Evolutionary conservation across 2,888 invertebrate genomes (phyloP), one percentile per base, ranked within the genome.

Genomic region (Phlogophora meticulosa): DNA sequence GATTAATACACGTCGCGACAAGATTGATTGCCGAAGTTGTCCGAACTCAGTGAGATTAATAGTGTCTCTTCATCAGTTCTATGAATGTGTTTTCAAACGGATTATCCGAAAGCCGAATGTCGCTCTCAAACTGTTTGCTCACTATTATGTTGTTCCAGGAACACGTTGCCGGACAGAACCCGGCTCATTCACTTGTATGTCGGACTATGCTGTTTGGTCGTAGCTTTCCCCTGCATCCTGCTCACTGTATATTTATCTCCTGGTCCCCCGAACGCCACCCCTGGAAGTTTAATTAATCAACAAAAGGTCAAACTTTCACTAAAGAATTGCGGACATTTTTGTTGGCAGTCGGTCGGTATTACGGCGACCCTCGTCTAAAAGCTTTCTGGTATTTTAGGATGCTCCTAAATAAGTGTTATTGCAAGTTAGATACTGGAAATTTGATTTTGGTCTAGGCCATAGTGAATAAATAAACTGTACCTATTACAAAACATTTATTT

Each of bases 261-360:
- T 7, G 15, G 9, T 4, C 11, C 15, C 9, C 34, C 22, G 20
- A 5, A 15, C 1, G 4, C 36, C 24, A 4, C 40, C 4, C 20
- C 17, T 48, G 28, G 15, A 52, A 66, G 34, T 51, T 66, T 13
- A 75, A 56, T 69, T 48, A 56, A 72, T 76, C 24, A 42, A 42
- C 15, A 24, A 38, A 68, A 68, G 42, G 45, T 56, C 46, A 24
- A 57, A 73, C 28, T 48, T 53, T 45, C 22, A 70, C 38, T 40
- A n/a, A 46, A 58, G 34, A 43, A 62, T 62, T 36, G 56, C 24
- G 43, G 9, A 55, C 38, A 24, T 28, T 43, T 61, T 56, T 52
- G 40, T 46, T 15, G 28, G 15, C 42, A 38, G 32, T 45, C 59
- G 32, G 36, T 42, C 36, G 32, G 45, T 52, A 46, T 60, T 56